phyloP scores from a whole-genome alignment of 2,113 vertebrate species.

The Dicrurus megarhynchus region DNA sequence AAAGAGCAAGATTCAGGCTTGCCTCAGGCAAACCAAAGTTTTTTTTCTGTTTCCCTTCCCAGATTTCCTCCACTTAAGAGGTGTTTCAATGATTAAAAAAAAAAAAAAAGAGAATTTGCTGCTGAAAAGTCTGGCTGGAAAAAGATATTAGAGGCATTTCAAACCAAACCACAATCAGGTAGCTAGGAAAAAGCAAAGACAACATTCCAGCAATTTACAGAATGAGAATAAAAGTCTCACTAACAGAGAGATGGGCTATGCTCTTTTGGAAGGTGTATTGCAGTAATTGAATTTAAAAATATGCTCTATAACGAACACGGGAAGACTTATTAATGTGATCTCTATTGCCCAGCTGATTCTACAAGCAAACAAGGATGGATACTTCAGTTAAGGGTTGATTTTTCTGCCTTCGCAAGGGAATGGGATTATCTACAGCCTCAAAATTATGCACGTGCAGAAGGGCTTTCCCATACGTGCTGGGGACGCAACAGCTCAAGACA shows the following conservation, averaged over 20 bases:
- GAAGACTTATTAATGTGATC: background rate
- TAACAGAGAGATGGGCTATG: too few species aligned
- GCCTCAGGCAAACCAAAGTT: background rate
- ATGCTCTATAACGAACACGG: accelerated
- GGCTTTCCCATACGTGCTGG: accelerated
- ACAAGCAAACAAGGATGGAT: background rate
- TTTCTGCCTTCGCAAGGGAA: background rate
- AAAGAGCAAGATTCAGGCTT: background rate
- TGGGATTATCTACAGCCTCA: accelerated
- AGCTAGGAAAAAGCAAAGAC: background rate
- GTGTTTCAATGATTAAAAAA: background rate
- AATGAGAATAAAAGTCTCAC: background rate
- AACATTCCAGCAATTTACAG: too few species aligned
- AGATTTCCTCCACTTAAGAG: background rate
- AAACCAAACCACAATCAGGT: background rate
- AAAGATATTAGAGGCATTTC: background rate
- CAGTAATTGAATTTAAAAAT: background rate
- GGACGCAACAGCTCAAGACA: background rate
- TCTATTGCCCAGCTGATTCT: background rate
- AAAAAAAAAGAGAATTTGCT: background rate
- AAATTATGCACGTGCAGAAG: accelerated
- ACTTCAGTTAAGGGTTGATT: background rate
- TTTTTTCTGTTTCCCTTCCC: background rate
- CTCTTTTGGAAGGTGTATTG: accelerated
- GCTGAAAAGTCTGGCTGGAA: background rate